phyloP scores from a whole-genome alignment of 2,797 vertebrate species.

The Orestias chungarensis region DNA sequence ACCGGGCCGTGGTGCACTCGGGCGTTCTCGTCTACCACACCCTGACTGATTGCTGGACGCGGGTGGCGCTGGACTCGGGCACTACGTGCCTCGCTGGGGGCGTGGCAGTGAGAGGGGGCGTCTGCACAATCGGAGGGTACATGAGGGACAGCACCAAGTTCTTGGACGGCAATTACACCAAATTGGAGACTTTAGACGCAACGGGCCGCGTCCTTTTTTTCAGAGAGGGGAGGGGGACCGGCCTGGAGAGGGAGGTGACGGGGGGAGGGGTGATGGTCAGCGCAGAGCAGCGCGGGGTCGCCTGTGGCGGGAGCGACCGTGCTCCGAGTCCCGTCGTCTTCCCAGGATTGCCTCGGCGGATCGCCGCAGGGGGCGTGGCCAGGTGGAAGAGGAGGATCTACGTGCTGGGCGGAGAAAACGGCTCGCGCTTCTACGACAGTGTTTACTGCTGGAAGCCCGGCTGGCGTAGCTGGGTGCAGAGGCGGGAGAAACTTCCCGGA shows the following conservation, averaged over 20 bases:
- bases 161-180: slow-evolving; percentile 81
- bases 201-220: slow-evolving; percentile 84
- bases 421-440: slow-evolving; percentile 83
- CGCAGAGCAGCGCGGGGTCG: slow-evolving; percentile 64
- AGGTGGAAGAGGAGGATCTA: slow-evolving; percentile 86
- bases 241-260: slow-evolving; percentile 72
- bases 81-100: slow-evolving; percentile 83
- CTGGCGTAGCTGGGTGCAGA: slow-evolving; percentile 84
- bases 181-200: slow-evolving; percentile 81
- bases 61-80: slow-evolving; percentile 79
- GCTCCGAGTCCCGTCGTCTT: slow-evolving; percentile 82
- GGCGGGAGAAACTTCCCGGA: slow-evolving; percentile 82
- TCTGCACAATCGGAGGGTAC: slow-evolving; percentile 85
- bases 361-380: slow-evolving; percentile 83
- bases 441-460: slow-evolving; percentile 88
- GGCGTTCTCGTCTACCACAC: slow-evolving; percentile 86
- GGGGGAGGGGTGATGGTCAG: slow-evolving; percentile 60
- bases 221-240: slow-evolving; percentile 77
- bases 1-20: slow-evolving; percentile 80
- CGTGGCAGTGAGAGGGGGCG: slow-evolving; percentile 82
- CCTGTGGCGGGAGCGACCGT: slow-evolving; percentile 72
- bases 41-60: slow-evolving; percentile 78
- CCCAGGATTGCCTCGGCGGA: slow-evolving; percentile 80
- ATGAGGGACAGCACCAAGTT: slow-evolving; percentile 83
- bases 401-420: slow-evolving; percentile 84